Evolutionary conservation across 2,113 vertebrate species (phyloP), one percentile per base, ranked within the genome.

Genomic region (Equus przewalskii): DNA sequence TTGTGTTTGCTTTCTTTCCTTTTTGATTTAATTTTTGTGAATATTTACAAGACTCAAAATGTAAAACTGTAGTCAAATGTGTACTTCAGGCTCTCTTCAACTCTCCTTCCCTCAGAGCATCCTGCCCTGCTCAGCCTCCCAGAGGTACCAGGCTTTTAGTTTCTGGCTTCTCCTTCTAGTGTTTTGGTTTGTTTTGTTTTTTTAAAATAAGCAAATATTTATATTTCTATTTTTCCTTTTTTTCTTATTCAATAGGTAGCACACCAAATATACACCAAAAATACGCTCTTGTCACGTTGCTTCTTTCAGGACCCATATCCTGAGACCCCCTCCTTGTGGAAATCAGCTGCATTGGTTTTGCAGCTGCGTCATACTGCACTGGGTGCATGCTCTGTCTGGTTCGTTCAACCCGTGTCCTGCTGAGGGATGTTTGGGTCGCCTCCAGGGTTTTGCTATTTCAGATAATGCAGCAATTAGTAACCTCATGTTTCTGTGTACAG

Each of bases 331-430:
- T 46, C 15, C 8, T 0, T 0, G 0, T 1, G 5, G 65, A 36
- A 19, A 2, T 9, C 7, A 13, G 7, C 56, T 19, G 10, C 0
- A 0, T 33, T 10, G 3, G 11, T n/a, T 26, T 8, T 1, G 1
- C 44, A 7, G 44, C 44, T 49, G 14, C 12, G 0, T 16, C 1
- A 18, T 5, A 4, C 54, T 15, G 44, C 1, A 0, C 0, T 7
- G 89, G 30, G 13, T 7, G 1, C 18, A 0, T 9, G 19, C 5
- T 26, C 76, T 51, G 78, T 12, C 9, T 7, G 2, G 2, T 49
- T 65, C 19, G n/a, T 30, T 54, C 60, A 5, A 1, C 26, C 11
- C 4, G 4, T 58, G 11, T 75, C 36, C 10, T 1, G 3, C 67
- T 60, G 14, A 33, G 15, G 64, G 93, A 36, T 1, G 9, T 46